Evolutionary conservation across 1,140 invertebrate genomes (phyloP), one percentile per base, ranked within the genome.

Genomic region (Drosophila ficusphila): DNA sequence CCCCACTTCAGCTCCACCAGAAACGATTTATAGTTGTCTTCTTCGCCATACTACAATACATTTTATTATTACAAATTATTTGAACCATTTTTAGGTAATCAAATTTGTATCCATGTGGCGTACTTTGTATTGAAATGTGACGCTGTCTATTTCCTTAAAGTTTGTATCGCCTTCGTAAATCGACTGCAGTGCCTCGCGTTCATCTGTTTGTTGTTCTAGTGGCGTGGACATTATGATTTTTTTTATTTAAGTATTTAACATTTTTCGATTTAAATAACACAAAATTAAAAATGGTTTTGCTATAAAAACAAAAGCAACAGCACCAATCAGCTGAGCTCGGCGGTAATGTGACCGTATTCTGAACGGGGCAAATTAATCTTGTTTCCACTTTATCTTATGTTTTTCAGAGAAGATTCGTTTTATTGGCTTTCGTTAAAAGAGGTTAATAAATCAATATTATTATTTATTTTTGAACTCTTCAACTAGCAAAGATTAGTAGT

Each of bases 121-220:
- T 93, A 98, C 97, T 94, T 98, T 98, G 90, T 98, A 98, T 86
- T 98, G 97, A 93, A 96, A 98, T 31, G 94, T 95, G 25, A 93
- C 96, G 9, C 93, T 77, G 85, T 95, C 94, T 19, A 97, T 90
- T 92, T 97, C 94, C 91, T 97, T 97, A 88, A 98, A 99, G 61
- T 94, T 94, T 16, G 94, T 92, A 92, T 99, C 98, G 12, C 97
- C 97, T 81, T 98, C 97, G 92, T 98, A 99, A 83, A 99, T 99
- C 7, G 97, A 98, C 70, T 94, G 93, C 49, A 99, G 92, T 0
- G 98, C 98, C 94, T 98, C 97, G 49, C 95, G 92, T 92, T 99
- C 98, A 85, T 98, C 97, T 65, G 96, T 93, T 91, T 97, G 96
- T 47, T 95, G 92, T 89, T 96, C 95, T 25, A 92, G 56, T 19